Evolutionary conservation across 2,888 invertebrate genomes (phyloP), one percentile per base, ranked within the genome.

Genomic region (Tipula helvola): DNA sequence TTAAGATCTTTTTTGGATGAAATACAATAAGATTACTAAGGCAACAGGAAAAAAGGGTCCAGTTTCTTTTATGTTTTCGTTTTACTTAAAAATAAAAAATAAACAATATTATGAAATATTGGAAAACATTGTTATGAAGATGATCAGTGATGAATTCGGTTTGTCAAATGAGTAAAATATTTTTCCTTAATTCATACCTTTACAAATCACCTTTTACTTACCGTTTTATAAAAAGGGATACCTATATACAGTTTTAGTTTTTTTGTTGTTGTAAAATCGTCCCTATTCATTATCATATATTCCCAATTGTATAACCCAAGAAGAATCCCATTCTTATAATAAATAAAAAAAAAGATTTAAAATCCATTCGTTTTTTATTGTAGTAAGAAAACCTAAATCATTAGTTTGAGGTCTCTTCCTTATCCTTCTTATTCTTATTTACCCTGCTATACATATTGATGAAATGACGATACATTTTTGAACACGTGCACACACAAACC

Each of bases 11-110:
- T 41, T 39, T 41, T 84, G 1, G 36, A 84, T 39, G 84, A 39
- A 84, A 39, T 41, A 84, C 84, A 84, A 84, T 84, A 84, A 84
- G 84, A 84, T 84, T 39, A 84, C 10, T 39, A 84, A 84, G 41
- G 84, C 39, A 84, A 84, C 84, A 84, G 84, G 84, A 84, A 84
- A 84, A 84, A 84, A 84, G 84, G 84, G 84, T 84, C 84, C 84
- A 84, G 39, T 84, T 84, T 84, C 41, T n/a, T 84, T 39, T n/a
- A 8, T 84, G n/a, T 84, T 28, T 7, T 28, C 28, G 18, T 71
- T 71, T 71, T 71, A n/a, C 28, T 71, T 28, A 28, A 28, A 57
- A 71, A 71, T 16, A 16, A 16, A 57, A 57, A 57, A 57, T 57
- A 57, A 71, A 84, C n/a, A 84, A 84, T 84, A 84, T 84, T 84